Conservation (phyloP, 2,888 invertebrate genomes). For the Drosophila algonquin region DNA sequence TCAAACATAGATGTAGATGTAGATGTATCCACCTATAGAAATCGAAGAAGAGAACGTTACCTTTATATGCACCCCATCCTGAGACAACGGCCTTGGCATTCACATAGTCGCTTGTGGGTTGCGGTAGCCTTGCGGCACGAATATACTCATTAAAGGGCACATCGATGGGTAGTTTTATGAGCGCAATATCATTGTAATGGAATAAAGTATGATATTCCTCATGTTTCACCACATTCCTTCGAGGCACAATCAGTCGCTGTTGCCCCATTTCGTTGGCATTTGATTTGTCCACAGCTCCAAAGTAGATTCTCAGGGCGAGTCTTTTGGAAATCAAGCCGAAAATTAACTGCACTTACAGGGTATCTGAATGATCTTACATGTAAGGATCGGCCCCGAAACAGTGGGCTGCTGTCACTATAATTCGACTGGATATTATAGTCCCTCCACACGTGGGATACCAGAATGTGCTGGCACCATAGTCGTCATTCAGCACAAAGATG, state of each 20-base stretch:
- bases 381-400: neutral
- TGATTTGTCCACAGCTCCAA: constrained; percentile 18
- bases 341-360: neutral
- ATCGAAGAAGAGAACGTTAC: neutral
- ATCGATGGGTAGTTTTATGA: constrained; percentile 27
- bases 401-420: constrained; percentile 36
- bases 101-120: neutral
- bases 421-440: constrained; percentile 15
- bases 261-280: constrained; percentile 18
- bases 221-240: constrained; percentile 1
- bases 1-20: neutral
- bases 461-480: neutral
- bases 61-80: constrained; percentile 15
- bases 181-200: constrained; percentile 20
- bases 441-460: neutral
- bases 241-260: constrained; percentile 3
- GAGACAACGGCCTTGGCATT: constrained; percentile 7
- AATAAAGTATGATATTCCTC: rapidly evolving
- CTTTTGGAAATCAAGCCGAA: neutral
- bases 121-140: constrained; percentile 15
- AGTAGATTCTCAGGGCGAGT: neutral
- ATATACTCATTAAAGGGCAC: constrained; percentile 22
- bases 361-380: neutral
- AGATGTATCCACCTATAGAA: no score
- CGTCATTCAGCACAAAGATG: rapidly evolving